Evolutionary conservation across 2,888 invertebrate genomes (phyloP), one percentile per base, ranked within the genome.

Genomic region (Meiosimyza platycephala): DNA sequence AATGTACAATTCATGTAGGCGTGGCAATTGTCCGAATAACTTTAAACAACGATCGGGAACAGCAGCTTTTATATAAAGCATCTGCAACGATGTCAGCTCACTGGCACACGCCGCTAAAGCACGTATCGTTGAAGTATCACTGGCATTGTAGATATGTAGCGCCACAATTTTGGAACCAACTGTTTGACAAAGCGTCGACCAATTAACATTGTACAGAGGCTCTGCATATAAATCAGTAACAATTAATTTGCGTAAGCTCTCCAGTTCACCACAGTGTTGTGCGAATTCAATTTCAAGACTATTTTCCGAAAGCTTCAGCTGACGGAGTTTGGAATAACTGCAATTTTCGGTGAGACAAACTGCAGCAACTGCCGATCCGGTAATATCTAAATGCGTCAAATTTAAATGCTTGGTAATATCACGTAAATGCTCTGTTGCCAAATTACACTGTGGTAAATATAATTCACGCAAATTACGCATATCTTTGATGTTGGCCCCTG

Each of bases 401-500:
- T 59, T 57, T n/a, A 59, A n/a, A 22, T 57, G 57, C 59, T 48
- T 6, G 12, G 57, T n/a, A 11, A 71, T 64, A 4, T 64, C 64
- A 18, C 16, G 12, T 16, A 64, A 57, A 65, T 57, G 55, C 57
- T 64, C 59, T 6, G 65, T 6, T n/a, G 13, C 28, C n/a, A 71
- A 33, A 3, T 64, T 55, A 33, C 64, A 57, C 12, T 28, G 12
- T 5, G 64, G 71, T 47, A 71, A 13, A 47, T 66, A 59, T 5
- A 74, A 62, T 66, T 72, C 70, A 33, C 50, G 51, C 16, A 74
- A 50, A n/a, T 72, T 57, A 5, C 16, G 64, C 22, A 75, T 70
- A 6, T 75, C 73, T 2, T 71, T 71, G 22, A 77, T 22, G 55
- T 75, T 60, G 11, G 63, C 62, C 11, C 72, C 76, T 0, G 74